phyloP scores from a whole-genome alignment of 1,140 invertebrate species.

The Lutraria rhynchaena region DNA sequence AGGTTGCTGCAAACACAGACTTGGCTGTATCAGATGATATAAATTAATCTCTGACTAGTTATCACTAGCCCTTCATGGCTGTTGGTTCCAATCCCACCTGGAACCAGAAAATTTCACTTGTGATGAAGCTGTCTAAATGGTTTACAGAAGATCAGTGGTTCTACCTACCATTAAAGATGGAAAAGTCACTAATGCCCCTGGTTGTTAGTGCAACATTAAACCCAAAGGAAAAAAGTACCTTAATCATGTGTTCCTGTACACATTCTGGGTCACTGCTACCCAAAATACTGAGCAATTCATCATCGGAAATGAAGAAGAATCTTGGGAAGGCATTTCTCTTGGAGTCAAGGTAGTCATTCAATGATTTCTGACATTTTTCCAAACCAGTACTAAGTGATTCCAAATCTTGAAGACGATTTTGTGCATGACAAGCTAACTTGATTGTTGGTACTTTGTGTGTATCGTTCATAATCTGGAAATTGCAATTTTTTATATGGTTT shows the following conservation, averaged over 20 bases:
- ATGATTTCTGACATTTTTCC: constrained; percentile 94
- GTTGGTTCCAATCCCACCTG: too few species aligned
- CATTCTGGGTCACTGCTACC: constrained; percentile 90
- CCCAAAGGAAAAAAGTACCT: constrained; percentile 84
- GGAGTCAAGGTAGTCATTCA: constrained; percentile 93
- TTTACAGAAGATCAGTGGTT: too few species aligned
- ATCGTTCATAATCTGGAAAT: constrained; percentile 91
- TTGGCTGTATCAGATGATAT: too few species aligned
- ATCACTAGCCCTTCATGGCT: too few species aligned
- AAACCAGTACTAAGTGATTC: constrained; percentile 88
- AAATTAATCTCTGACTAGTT: too few species aligned
- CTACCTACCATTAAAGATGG: too few species aligned
- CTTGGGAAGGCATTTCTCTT: constrained; percentile 93
- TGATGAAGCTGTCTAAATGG: too few species aligned
- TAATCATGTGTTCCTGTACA: constrained; percentile 95
- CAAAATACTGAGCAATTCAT: constrained; percentile 94
- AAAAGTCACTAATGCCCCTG: too few species aligned
- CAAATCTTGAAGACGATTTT: constrained; percentile 89
- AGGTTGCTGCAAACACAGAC: too few species aligned
- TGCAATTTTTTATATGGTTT: too few species aligned
- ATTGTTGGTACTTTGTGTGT: constrained; percentile 90
- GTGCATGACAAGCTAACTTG: constrained; percentile 88
- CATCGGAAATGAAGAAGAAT: constrained; percentile 96
- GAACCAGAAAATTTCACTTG: too few species aligned
- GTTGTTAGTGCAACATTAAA: too few species aligned